Base-by-base conservation (phyloP, 1,140 invertebrate genomes). In the Daktulosphaira vitifoliae region DNA sequence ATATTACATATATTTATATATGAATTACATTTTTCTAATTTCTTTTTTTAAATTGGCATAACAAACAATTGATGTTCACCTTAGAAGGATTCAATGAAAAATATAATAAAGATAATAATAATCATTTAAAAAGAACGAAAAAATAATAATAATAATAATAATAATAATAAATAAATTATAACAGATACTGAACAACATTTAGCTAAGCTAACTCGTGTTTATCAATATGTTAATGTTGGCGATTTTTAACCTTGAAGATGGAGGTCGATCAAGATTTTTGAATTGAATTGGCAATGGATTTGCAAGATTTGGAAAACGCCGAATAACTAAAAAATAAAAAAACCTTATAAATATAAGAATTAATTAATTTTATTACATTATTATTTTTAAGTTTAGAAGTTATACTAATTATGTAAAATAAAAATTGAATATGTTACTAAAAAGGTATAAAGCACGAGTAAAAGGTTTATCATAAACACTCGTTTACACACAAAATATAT, bases 121-220 rank as follows among this genome's bases (percentile, higher is more conserved):
- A 56, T 56, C 20, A 37, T 56, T 56, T 56, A 20, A 26, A 56
- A 56, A 23, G 53, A 23, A 56, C 25, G 39, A 56, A 23, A 56
- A 56, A 65, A 50, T 65, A 49, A 65, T 49, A 65, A 65, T 18
- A 65, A 18, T 29, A 42, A 64, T 46, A 44, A 46, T 44, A 64
- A 44, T 48, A 48, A 65, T 52, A 65, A 65, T 65, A 65, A 65
- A 51, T 52, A 52, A 65, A 52, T 49, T 42, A 65, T 51, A 65
- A 52, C 49, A 44, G 48, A 25, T 53, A 65, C 23, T 52, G 51
- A 65, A 51, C 49, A 65, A 65, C 37, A 65, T 52, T 51, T 65
- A 52, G n/a, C 56, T 25, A 62, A 62, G 50, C 49, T 44, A 52
- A 23, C 26, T 42, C 26, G 38, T 51, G 25, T 11, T 51, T 50